A percentile compares a stretch with the other conserved stretches of the same genome.
Evolutionary conservation across 1,140 invertebrate genomes (phyloP).

Genomic region (Anagrus nilaparvatae): DNA sequence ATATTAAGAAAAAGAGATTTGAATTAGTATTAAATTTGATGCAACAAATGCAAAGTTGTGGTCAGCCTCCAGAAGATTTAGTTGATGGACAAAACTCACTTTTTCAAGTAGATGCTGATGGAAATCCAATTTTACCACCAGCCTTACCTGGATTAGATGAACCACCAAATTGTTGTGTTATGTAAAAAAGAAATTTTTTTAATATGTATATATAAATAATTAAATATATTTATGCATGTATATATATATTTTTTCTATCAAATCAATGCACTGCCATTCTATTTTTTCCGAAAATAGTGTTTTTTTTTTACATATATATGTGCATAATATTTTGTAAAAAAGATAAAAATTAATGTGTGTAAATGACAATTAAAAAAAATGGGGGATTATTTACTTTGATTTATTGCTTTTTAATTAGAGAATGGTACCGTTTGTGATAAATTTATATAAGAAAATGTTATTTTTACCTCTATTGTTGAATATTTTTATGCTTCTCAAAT

Average conservation of each 20-base stretch:
- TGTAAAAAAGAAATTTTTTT: conserved; percentile 23
- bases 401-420: too few relatives aligned
- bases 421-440: too few relatives aligned
- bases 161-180: conserved; percentile 33
- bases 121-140: conserved; percentile 22
- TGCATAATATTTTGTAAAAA: too few relatives aligned
- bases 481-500: too few relatives aligned
- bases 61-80: conserved; percentile 75
- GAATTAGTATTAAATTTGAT: conserved; percentile 67
- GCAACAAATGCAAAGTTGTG: conserved; percentile 79
- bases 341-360: too few relatives aligned
- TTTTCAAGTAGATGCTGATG: conserved; percentile 29
- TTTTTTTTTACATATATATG: too few relatives aligned
- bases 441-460: too few relatives aligned
- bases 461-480: too few relatives aligned
- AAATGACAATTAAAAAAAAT: too few relatives aligned
- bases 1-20: conserved; percentile 66
- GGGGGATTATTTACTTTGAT: too few relatives aligned
- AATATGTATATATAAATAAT: conserved; percentile 12
- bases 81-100: conserved; percentile 53
- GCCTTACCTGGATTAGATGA: conserved; percentile 25
- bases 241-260: conserved; percentile 5
- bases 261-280: too few relatives aligned
- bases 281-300: too few relatives aligned
- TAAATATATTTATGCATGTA: conserved; percentile 15